phyloP scores from a whole-genome alignment of 2,888 invertebrate genomes.

The Nomada fabriciana region DNA sequence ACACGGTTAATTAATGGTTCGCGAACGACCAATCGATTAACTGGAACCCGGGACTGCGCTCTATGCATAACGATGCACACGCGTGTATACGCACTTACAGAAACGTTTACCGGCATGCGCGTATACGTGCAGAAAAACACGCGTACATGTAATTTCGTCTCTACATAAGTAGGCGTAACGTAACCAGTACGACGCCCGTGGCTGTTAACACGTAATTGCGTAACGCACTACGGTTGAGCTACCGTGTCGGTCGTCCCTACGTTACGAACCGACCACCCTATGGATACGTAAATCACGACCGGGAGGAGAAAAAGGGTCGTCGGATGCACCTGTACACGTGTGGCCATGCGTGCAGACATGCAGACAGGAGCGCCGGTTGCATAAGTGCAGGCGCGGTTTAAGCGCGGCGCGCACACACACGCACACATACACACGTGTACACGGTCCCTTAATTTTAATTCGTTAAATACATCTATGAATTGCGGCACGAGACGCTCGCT shows the following conservation, averaged over 20 bases:
- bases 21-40: constrained; percentile 55
- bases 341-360: constrained; percentile 33
- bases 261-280: constrained; percentile 65
- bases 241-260: constrained; percentile 63
- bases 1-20: constrained; percentile 43
- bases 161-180: constrained; percentile 64
- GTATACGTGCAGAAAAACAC: constrained; percentile 20
- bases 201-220: constrained; percentile 64
- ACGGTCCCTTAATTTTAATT: constrained; percentile 45
- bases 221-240: constrained; percentile 71
- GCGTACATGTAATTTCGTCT: constrained; percentile 28
- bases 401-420: constrained; percentile 22
- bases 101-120: constrained; percentile 27
- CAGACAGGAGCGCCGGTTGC: constrained; percentile 13
- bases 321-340: constrained; percentile 53
- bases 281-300: constrained; percentile 54
- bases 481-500: constrained; percentile 39
- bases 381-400: constrained; percentile 33
- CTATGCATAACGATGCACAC: constrained; percentile 45
- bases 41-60: constrained; percentile 60
- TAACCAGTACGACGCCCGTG: constrained; percentile 67
- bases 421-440: constrained; percentile 42
- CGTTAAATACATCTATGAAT: constrained; percentile 61
- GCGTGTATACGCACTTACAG: constrained; percentile 39
- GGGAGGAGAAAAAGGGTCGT: constrained; percentile 39